These are phyloP conservation scores for Peromyscus leucopus DNA, from an alignment of 2,113 vertebrate genomes.

Conservation along the genomic window DNA sequence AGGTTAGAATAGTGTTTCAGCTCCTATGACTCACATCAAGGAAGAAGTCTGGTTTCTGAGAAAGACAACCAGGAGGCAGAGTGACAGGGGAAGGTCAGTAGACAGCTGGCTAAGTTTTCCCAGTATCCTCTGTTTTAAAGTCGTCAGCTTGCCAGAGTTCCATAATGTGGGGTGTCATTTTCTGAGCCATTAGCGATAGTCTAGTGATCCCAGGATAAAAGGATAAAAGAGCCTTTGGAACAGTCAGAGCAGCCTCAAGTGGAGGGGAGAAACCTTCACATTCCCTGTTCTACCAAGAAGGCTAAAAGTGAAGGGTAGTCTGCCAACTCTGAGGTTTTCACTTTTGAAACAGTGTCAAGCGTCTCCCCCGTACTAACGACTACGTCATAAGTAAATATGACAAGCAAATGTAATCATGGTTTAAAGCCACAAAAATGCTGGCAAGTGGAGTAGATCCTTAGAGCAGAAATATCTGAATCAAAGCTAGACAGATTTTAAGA, in stretches of 20 bases:
- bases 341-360: conserved; percentile 13
- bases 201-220: conserved; percentile 7
- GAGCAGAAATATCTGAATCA: conserved; percentile 3
- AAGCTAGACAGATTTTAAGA: background rate
- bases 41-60: background rate
- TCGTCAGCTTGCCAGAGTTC: background rate
- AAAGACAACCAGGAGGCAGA: background rate
- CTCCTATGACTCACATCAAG: background rate
- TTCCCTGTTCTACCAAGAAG: background rate
- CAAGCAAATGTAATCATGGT: conserved; percentile 22
- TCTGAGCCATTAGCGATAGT: background rate
- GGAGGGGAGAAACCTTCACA: background rate
- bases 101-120: background rate
- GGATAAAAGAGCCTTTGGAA: background rate
- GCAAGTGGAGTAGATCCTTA: background rate
- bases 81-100: background rate
- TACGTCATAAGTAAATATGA: conserved; percentile 41
- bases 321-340: background rate
- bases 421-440: conserved; percentile 48
- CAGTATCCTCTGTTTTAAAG: background rate
- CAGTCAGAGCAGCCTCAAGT: background rate
- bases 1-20: background rate
- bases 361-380: background rate
- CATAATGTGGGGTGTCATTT: background rate
- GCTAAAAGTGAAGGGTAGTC: background rate